A percentile compares a stretch with the other conserved stretches of the same genome.
These are phyloP conservation scores for Lithophane leautieri DNA, from an alignment of 2,888 invertebrate species.

Conservation along the genomic window DNA sequence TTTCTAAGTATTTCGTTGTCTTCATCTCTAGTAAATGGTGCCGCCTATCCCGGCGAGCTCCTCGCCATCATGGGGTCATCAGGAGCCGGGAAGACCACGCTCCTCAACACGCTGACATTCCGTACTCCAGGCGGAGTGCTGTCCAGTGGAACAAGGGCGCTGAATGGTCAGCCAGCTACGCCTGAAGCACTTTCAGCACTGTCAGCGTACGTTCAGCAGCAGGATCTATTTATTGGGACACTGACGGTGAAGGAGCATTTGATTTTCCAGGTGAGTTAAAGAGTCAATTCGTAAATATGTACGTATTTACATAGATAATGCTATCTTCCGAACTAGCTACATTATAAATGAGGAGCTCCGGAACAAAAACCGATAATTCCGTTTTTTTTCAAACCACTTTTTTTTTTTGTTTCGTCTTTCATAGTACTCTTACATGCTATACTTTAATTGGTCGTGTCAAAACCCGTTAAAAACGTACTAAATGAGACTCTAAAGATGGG, in stretches of 20 bases:
- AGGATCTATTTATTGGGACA: constrained; percentile 97
- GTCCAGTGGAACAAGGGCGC: constrained; percentile 90
- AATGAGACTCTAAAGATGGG: no score
- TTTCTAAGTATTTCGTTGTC: background rate
- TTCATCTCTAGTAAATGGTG: constrained; percentile 92
- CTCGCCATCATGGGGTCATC: constrained; percentile 97
- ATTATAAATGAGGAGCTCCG: no score
- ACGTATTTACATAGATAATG: background rate
- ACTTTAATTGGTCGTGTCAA: no score
- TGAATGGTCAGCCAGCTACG: constrained; percentile 95
- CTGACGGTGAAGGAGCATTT: constrained; percentile 97
- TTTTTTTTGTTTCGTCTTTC: no score
- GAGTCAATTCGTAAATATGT: no score
- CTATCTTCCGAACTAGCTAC: no score
- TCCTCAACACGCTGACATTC: constrained; percentile 96
- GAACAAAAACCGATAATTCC: no score
- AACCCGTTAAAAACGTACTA: no score
- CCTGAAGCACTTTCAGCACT: constrained; percentile 93
- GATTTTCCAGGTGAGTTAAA: constrained; percentile 93
- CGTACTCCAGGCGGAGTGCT: constrained; percentile 93
- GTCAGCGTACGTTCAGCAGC: constrained; percentile 98
- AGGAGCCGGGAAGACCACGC: constrained; percentile 98
- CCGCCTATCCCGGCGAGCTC: constrained; percentile 96
- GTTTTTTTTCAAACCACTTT: no score
- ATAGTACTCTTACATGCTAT: no score